Evolutionary conservation across 2,888 invertebrate species (phyloP), one percentile per base, ranked within the genome.

Genomic region (Subacronicta megacephala): DNA sequence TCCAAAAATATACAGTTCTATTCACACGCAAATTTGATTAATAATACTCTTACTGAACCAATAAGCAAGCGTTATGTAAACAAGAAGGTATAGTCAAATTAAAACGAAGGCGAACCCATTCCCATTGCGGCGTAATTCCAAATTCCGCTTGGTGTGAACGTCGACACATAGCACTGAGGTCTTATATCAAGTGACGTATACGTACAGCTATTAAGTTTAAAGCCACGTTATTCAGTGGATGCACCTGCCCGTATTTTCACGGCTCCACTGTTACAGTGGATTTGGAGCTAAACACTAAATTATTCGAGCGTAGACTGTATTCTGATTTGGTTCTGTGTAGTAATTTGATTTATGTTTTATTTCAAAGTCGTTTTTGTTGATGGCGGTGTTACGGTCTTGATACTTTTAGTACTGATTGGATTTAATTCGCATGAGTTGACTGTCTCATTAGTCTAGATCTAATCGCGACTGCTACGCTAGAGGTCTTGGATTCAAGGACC

Each of bases 201-300:
- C 49, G 61, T 80, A 75, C 72, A 65, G 77, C 85, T 81, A 85
- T 87, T 86, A 85, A 82, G 82, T 81, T 79, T 73, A 79, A 74
- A 80, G 81, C 85, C 82, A 72, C 81, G 83, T 82, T 81, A 84
- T 87, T 84, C 82, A 79, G 82, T 73, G 77, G 81, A 84, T 87
- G 87, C 87, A 88, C 87, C 88, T 88, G 86, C 75, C 78, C 80
- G 83, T 85, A 81, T 84, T 82, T 85, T 83, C 85, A 83, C 77
- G 78, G 77, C 68, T 66, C 60, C 70, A 63, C 69, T 77, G 74
- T 68, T 68, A 66, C 72, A 69, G 45, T 63, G 63, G 75, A 79
- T 79, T 78, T 65, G 53, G 49, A 61, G 66, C 44, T 63, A 62
- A 77, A 64, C 41, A 47, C 73, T 80, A 80, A 82, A 79, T 82